Base-by-base conservation (phyloP, 2,888 invertebrate species). In the Mallateleia sp. region DNA sequence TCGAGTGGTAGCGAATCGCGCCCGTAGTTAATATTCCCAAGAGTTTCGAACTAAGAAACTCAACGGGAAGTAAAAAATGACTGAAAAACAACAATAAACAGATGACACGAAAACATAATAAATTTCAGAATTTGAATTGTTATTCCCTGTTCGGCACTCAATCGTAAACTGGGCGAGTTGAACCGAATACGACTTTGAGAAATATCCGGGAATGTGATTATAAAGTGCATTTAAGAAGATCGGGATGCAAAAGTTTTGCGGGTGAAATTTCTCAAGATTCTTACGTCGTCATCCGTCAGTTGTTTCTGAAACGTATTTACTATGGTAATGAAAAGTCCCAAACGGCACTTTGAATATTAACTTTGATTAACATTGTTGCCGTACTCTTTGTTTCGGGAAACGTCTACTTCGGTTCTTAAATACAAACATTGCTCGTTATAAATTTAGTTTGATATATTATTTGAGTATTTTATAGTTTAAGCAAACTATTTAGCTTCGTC, bases 1-100 rank as follows among this genome's bases (percentile, higher is more conserved):
- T n/a, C n/a, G n/a, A n/a, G n/a, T n/a, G n/a, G n/a, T n/a, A n/a
- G n/a, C n/a, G n/a, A n/a, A n/a, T n/a, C n/a, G n/a, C n/a, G n/a
- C n/a, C n/a, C n/a, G n/a, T n/a, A n/a, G 66, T 81, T 81, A 74
- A 74, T 81, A 81, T 81, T 81, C 50, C 7, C 11, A 42, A 28
- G 38, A 47, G 34, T 67, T 67, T 5, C 14, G 42, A 38, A 64
- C 38, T 47, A 9, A 52, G 42, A 56, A 56, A 62, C 50, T 72
- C 24, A 14, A n/a, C 58, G 52, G n/a, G n/a, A 54, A 71, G 45
- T 25, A 45, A 54, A 32, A 38, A 52, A 72, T 34, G n/a, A 18
- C 20, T 42, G 28, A 71, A 62, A 71, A 62, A 79, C 24, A 18
- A 45, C 34, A 58, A 64, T 32, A 52, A 52, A 42, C 54, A 20